Percentiles rank a stretch among this genome's conserved stretches.
Conservation (phyloP, 92 coral and sea anemone genomes). For the Phenganax marumi region DNA sequence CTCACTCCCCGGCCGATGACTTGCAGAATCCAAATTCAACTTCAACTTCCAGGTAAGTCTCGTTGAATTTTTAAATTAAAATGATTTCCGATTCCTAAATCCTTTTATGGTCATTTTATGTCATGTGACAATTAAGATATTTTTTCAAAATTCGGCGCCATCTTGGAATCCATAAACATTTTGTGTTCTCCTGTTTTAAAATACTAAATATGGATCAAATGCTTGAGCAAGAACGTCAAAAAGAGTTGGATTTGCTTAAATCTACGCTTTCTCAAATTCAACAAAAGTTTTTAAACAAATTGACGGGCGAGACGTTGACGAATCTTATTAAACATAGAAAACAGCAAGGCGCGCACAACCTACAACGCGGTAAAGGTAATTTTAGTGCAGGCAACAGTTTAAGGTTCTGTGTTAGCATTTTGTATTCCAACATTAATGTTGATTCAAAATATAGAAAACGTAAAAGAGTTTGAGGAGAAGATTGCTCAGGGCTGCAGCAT, state of each 20-base stretch:
- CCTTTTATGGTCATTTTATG: neutral
- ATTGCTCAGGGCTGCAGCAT: constrained; percentile 61
- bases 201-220: neutral
- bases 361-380: constrained; percentile 67
- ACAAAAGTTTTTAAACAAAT: constrained; percentile 75
- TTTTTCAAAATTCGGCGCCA: constrained; percentile 23
- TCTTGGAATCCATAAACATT: neutral
- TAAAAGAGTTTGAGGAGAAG: constrained; percentile 67
- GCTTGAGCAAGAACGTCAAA: constrained; percentile 38
- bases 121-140: constrained; percentile 1
- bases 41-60: too few relatives aligned
- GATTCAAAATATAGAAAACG: constrained; percentile 53
- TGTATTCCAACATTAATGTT: neutral
- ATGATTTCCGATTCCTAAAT: too few relatives aligned
- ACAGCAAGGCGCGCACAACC: constrained; percentile 42
- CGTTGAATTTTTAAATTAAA: too few relatives aligned
- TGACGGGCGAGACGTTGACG: constrained; percentile 75
- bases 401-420: neutral
- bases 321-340: constrained; percentile 50
- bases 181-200: neutral
- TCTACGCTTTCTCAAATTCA: constrained; percentile 68
- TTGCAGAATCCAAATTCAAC: too few relatives aligned
- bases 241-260: constrained; percentile 62
- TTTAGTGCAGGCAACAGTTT: neutral
- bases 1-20: too few relatives aligned